Evolutionary conservation across 2,113 vertebrate genomes (phyloP), one percentile per base, ranked within the genome.

Genomic region (Elaphurus davidianus): DNA sequence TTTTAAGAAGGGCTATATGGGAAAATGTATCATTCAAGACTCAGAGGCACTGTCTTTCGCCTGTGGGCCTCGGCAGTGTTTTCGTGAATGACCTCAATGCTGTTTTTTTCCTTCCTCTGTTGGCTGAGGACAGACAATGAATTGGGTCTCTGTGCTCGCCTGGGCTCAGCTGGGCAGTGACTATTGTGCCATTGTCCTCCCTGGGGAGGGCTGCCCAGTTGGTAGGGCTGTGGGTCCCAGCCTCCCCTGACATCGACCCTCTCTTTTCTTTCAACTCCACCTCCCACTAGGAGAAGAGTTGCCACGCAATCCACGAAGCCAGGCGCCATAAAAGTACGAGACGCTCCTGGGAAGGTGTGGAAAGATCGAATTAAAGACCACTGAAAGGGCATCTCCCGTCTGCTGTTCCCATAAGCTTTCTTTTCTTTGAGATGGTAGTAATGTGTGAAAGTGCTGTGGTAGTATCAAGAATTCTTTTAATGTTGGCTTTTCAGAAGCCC

Each of bases 181-280:
- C 78, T 52, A 25, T 98, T 95, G 79, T 98, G 92, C 83, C 91
- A 98, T 98, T 98, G 98, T 98, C 60, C 91, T 98, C 54, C 0
- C 90, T 90, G 87, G 92, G 97, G 57, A 71, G 95, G 45, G 91
- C 95, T 95, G 93, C 93, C 13, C 43, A 0, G 78, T 98, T 97
- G 97, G 81, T 23, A 16, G 98, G 95, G 98, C 96, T 62, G 81
- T 74, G 94, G 96, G 79, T 91, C 97, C n/a, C 1, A 10, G 55
- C 76, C 84, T 67, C 87, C 54, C 94, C 98, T 98, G 98, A 96
- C 97, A 97, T 98, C 76, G 82, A 87, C 52, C 14, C 94, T 97
- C 87, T 95, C 83, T 64, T 98, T 98, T 97, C 87, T 96, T 16
- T 50, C 60, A 13, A 28, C 88, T 40, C 2, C 0, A 6, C 28